Base-by-base conservation (phyloP, 1,140 invertebrate genomes). In the Sweltsa coloradensis region DNA sequence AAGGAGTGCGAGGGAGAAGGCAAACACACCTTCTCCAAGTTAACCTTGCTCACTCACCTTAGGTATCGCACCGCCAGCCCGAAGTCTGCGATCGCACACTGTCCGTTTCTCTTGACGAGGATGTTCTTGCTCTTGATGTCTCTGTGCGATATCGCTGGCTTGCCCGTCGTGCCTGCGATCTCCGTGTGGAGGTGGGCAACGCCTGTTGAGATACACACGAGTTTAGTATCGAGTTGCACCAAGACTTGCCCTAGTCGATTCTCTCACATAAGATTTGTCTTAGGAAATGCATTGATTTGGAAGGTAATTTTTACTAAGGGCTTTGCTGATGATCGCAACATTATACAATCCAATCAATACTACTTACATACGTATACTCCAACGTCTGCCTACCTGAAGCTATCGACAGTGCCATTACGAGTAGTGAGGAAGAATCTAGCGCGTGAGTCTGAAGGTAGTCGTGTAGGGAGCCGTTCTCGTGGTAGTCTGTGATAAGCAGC, bases 61-160 rank as follows among this genome's bases (percentile, higher is more conserved):
- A 86, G 74, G 60, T 84, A 93, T 55, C 89, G 79, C 26, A 97
- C 90, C 9, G 94, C 92, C 42, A 97, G 70, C 1, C 93, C 93
- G 61, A 97, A 93, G 64, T 97, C 94, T 0, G 92, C 93, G 46
- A 97, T 89, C 45, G 85, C 91, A 65, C 91, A 94, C 57, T 90
- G 85, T 0, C 89, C 87, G 60, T 94, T 87, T 3, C 76, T 70
- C 63, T 95, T 95, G 0, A 97, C 91, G 19, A 97, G 69, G 51
- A 97, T 93, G 61, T 97, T 97, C 63, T 94, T 91, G 56, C 85
- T 89, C 62, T 97, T 97, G 47, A 97, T 89, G 60, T 97, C 93
- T 34, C 94, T 68, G 63, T 97, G 93, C 26, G 89, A 86, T 50
- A 95, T 93, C 18, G 88, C 87, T 3, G 89, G 89, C 61, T 93